These are phyloP conservation scores for Syrista parreyssii DNA, from an alignment of 2,888 invertebrate species.

Conservation along the genomic window DNA sequence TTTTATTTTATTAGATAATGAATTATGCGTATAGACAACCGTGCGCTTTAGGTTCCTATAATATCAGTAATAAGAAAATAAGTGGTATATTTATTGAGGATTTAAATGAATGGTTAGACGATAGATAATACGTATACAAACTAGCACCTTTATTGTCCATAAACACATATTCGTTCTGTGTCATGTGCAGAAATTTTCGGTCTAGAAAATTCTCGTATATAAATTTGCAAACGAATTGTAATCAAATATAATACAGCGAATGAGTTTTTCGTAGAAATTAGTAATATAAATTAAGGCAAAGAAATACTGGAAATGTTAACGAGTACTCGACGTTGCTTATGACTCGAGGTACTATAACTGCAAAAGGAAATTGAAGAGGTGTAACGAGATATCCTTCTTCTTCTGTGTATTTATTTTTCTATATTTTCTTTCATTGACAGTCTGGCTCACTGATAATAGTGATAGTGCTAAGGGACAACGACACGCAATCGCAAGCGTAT, in stretches of 20 bases:
- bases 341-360: not conserved
- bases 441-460: not conserved
- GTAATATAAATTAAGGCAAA: not conserved
- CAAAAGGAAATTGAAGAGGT: not conserved
- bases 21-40: not conserved
- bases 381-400: not conserved
- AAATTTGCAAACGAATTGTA: not conserved
- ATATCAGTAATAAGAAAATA: not conserved
- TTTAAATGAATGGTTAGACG: not conserved
- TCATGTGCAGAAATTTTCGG: not conserved
- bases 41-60: not conserved
- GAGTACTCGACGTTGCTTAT: not conserved
- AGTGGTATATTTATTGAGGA: not conserved
- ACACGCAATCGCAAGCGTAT: not conserved
- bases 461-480: not conserved
- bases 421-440: not conserved
- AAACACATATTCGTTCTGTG: slow-evolving; percentile 21
- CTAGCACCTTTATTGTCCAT: slow-evolving; percentile 28
- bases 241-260: not conserved
- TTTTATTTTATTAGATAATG: not conserved
- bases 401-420: not conserved
- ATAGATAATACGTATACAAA: slow-evolving; percentile 17
- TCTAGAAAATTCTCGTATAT: not conserved
- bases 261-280: not conserved
- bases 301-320: not conserved